These are phyloP conservation scores for Eulithis prunata DNA, from an alignment of 2,888 invertebrate species.

Conservation along the genomic window DNA sequence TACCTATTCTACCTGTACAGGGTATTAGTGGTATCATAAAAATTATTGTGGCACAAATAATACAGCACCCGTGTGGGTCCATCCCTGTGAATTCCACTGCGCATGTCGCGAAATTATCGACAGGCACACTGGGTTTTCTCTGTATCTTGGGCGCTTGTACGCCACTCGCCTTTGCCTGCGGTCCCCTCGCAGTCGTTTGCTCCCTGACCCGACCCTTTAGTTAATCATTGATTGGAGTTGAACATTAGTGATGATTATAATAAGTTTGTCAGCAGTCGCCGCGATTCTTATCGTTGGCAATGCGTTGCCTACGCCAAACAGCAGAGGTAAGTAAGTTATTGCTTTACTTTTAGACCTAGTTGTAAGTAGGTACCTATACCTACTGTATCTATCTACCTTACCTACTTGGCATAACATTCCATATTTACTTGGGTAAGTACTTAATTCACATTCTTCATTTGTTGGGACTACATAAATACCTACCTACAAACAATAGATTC, in stretches of 20 bases:
- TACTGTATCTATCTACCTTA: not conserved
- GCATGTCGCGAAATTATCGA: slow-evolving; percentile 83
- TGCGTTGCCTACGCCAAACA: slow-evolving; percentile 73
- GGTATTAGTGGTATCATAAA: too few species aligned
- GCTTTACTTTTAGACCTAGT: not conserved
- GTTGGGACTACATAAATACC: too few species aligned
- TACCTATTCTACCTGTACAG: too few species aligned
- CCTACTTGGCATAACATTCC: not conserved
- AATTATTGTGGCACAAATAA: too few species aligned
- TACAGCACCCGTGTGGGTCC: slow-evolving; percentile 41
- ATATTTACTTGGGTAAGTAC: not conserved
- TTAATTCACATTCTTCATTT: too few species aligned
- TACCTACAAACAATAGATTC: too few species aligned
- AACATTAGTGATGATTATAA: slow-evolving; percentile 63
- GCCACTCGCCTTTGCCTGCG: slow-evolving; percentile 72
- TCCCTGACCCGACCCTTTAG: slow-evolving; percentile 41
- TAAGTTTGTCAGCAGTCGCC: slow-evolving; percentile 72
- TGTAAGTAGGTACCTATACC: not conserved
- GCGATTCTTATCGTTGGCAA: slow-evolving; percentile 69
- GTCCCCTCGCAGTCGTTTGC: slow-evolving; percentile 61
- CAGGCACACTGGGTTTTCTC: slow-evolving; percentile 68
- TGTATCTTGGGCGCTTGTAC: slow-evolving; percentile 63
- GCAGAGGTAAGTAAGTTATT: slow-evolving; percentile 63
- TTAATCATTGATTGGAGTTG: slow-evolving; percentile 44
- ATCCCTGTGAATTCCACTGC: slow-evolving; percentile 71